Conservation (phyloP, 2,797 vertebrate genomes). For the Hydrolagus colliei region DNA sequence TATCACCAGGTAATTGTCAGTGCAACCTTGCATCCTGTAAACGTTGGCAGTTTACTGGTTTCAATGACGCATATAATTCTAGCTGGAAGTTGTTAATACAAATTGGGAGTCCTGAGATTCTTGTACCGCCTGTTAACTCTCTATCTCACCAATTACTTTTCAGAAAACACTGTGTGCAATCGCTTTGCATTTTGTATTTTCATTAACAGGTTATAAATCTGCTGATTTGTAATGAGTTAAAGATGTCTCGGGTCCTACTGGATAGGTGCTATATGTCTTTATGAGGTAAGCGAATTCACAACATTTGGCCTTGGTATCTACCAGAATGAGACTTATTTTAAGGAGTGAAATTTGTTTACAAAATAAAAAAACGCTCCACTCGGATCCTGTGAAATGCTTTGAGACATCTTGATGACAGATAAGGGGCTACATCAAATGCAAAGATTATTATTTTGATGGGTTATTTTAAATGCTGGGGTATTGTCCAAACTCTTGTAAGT, state of each 20-base stretch:
- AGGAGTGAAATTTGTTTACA: no score
- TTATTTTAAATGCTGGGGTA: no score
- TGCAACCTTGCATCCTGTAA: slow-evolving; percentile 9
- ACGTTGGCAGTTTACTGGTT: not conserved
- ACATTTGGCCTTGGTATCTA: not conserved
- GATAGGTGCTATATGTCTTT: not conserved
- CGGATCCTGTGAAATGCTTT: no score
- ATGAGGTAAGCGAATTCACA: not conserved
- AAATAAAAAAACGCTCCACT: no score
- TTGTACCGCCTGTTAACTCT: slow-evolving; percentile 5
- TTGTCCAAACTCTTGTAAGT: no score
- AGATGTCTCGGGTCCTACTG: not conserved
- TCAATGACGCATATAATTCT: slow-evolving; percentile 11
- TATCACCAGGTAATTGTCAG: slow-evolving; percentile 27
- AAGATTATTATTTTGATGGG: no score
- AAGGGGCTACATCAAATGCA: no score
- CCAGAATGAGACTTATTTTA: no score
- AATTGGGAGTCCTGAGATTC: not conserved
- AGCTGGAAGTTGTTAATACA: slow-evolving; percentile 20
- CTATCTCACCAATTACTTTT: slow-evolving; percentile 6
- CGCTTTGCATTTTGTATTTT: not conserved
- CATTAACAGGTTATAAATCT: no score
- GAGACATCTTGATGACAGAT: no score
- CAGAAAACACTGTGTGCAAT: not conserved
- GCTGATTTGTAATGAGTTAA: not conserved